Base-by-base conservation (phyloP, 2,888 invertebrate species). In the Beris chalybata region DNA sequence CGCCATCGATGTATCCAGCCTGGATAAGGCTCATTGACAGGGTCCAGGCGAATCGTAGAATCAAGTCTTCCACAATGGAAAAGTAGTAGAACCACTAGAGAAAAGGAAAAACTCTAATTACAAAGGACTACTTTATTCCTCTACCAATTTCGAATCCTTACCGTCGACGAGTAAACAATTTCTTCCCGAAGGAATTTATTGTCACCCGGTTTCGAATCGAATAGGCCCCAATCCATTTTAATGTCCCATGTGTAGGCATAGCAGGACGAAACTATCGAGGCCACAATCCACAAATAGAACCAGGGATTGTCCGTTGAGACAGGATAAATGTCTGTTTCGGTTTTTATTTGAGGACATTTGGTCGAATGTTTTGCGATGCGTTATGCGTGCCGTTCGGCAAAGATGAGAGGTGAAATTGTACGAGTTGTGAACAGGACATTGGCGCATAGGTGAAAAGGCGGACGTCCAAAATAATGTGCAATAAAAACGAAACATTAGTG, bases 231-330 rank as follows among this genome's bases (percentile, higher is more conserved):
- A 84, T 93, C 93, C 91, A 93, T 91, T 81, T 89, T 90, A 65
- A 93, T 87, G 78, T 93, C 93, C 93, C 93, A 93, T 30, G 87
- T 85, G 77, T 91, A 91, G 5, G 92, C 89, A 78, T 92, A 94
- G 70, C 87, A 86, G 4, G 92, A 90, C 72, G 88, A 89, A 67
- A 90, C 80, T 43, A 92, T 79, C 75, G 85, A 84, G 1, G 87
- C 82, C 13, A 85, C 81, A 65, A 93, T 85, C 89, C 90, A 91
- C 67, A 89, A 81, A 76, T 86, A 87, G 71, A 89, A 84, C 78
- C 84, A 89, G 0, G 88, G 88, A 80, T 88, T 88, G 65, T 85
- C 83, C 71, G 81, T 81, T 53, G 84, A 78, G 48, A 75, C 67
- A 3, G 72, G 65, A 73, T 79, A 80, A 47, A 72, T 70, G 59